Percentiles rank a stretch among this genome's conserved stretches.
Conservation (phyloP, 2,113 vertebrate genomes). For the Chrysemys picta region DNA sequence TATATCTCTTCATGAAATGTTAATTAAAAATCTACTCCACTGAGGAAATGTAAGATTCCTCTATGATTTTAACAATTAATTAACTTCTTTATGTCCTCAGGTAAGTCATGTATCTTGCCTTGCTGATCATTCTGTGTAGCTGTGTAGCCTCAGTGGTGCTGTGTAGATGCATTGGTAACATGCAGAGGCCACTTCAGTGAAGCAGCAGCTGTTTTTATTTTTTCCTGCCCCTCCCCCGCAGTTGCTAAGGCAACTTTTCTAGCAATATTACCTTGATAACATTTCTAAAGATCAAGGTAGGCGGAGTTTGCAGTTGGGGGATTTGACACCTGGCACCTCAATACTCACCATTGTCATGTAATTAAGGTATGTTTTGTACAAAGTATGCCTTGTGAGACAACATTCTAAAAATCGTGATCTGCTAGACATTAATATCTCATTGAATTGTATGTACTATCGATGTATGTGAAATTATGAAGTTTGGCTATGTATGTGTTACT, state of each 20-base stretch:
- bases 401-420: no score
- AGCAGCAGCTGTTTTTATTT: background rate
- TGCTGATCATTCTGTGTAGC: background rate
- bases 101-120: slow-evolving; percentile 11
- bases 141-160: background rate
- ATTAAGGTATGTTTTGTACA: no score
- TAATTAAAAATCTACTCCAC: slow-evolving; percentile 62
- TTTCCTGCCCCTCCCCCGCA: background rate
- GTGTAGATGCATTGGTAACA: background rate
- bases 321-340: no score
- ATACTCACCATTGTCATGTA: no score
- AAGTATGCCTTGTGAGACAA: no score
- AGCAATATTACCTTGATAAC: background rate
- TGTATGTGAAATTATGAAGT: no score
- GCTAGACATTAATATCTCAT: no score
- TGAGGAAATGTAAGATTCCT: slow-evolving; percentile 43
- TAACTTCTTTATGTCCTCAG: slow-evolving; percentile 45
- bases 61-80: slow-evolving; percentile 64
- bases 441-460: no score
- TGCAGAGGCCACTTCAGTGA: background rate
- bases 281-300: background rate
- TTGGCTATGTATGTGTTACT: no score
- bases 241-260: background rate
- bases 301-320: background rate
- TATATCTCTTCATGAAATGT: slow-evolving; percentile 28